Base-by-base conservation (phyloP, 2,797 vertebrate species). In the Girardinus metallicus region DNA sequence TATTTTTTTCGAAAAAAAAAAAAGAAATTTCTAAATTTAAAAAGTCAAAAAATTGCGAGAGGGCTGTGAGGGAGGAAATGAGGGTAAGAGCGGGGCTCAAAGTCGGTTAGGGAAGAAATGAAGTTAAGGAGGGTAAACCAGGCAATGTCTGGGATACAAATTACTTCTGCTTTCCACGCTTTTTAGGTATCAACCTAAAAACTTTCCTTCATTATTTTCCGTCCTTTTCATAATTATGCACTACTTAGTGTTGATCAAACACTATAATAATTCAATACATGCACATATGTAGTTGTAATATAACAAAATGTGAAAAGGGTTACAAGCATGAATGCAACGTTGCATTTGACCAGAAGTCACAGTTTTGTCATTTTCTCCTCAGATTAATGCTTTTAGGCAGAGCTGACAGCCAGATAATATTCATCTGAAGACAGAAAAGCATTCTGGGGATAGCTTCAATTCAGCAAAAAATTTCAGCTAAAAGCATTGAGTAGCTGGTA, bases 321-420 rank as follows among this genome's bases (percentile, higher is more conserved):
- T 8, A 16, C 41, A 46, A 71, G 41, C 2, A 71, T 9, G 4
- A 46, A 44, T 6, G 8, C 36, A 70, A 10, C 2, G 11, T 11
- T 73, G 31, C 34, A 9, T 64, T 31, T 66, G 49, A 36, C 79
- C 80, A 75, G 75, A 43, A 80, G 78, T 75, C 80, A 80, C 79
- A 46, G 78, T 75, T 78, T 62, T 81, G 78, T 85, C 72, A 74
- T 71, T 82, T 77, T 73, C 70, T 77, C 55, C 66, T 60, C 70
- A 76, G 74, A 90, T 85, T 82, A 85, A 85, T 76, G 86, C 85
- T 83, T 87, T 90, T 34, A 87, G 81, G 66, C 82, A 77, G 70
- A 78, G 76, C 76, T 2, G 9, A 83, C 83, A 81, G 62, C 18
- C 34, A 39, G 36, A 23, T 13, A 26, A 64, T 80, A 76, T 13